Evolutionary conservation across 2,113 vertebrate genomes (phyloP).

Genomic region (Antigone vipio): DNA sequence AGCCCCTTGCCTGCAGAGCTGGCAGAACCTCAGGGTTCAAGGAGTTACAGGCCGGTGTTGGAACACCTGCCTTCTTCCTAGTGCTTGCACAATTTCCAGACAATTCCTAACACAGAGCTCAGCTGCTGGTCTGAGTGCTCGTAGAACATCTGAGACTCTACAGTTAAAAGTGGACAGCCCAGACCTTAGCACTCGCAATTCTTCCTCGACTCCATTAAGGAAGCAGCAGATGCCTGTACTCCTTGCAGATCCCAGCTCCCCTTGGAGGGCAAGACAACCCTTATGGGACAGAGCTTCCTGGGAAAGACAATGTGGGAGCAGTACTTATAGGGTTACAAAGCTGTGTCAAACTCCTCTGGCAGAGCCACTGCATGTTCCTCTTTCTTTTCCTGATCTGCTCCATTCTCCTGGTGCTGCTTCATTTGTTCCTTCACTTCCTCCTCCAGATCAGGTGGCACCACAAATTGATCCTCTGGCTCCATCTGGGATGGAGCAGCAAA

Average conservation of each 20-base stretch:
- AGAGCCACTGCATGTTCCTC: constrained; percentile 53
- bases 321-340: constrained; percentile 74
- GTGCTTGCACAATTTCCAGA: neutral
- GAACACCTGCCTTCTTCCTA: constrained; percentile 18
- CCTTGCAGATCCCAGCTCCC: constrained; percentile 5
- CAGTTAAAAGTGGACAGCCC: constrained; percentile 4
- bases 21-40: constrained; percentile 59
- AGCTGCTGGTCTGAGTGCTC: neutral
- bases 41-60: constrained; percentile 57
- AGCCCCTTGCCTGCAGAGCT: constrained; percentile 60
- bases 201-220: neutral
- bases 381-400: constrained; percentile 47
- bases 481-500: constrained; percentile 92
- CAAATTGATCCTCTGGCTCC: constrained; percentile 94
- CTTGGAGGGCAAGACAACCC: neutral
- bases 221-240: constrained; percentile 37
- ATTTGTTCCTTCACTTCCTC: constrained; percentile 93
- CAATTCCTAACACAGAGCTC: constrained; percentile 33
- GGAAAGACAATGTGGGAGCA: neutral
- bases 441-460: constrained; percentile 90
- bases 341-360: constrained; percentile 91
- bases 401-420: constrained; percentile 74
- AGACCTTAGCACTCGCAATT: constrained; percentile 17
- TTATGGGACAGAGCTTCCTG: neutral
- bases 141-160: neutral